Conservation (phyloP, 2,113 vertebrate species). For the Xiphorhynchus elegans region DNA sequence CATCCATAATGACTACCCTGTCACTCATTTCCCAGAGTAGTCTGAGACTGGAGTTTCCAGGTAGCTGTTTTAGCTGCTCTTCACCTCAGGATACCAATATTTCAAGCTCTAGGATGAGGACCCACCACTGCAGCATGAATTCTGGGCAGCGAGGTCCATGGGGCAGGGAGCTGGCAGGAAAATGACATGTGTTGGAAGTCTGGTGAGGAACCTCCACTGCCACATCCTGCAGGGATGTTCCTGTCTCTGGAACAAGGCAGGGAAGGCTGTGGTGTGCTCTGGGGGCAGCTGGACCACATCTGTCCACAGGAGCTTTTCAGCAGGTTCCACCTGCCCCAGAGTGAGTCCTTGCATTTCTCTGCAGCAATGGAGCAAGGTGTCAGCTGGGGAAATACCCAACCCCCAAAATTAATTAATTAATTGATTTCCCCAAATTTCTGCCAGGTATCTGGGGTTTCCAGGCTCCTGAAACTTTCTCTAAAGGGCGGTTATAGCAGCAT, state of each 20-base stretch:
- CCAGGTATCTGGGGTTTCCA: neutral
- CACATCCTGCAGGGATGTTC: rapidly evolving
- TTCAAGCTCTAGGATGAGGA: neutral
- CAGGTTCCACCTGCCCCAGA: rapidly evolving
- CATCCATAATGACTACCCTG: no score
- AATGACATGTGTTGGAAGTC: rapidly evolving
- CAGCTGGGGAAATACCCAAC: neutral
- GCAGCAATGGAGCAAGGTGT: neutral
- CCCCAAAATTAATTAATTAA: neutral
- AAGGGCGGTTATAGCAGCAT: neutral
- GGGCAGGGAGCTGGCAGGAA: neutral
- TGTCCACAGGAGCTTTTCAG: neutral
- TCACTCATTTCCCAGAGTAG: neutral
- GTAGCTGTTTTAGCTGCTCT: neutral
- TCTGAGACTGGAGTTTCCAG: neutral
- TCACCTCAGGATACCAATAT: neutral
- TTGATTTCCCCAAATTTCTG: neutral
- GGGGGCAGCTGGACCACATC: neutral
- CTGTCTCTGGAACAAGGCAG: neutral
- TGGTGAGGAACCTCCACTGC: rapidly evolving
- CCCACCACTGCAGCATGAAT: neutral
- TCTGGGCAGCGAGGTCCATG: neutral
- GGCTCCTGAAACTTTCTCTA: neutral
- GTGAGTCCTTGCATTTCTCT: rapidly evolving
- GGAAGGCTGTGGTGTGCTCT: neutral